phyloP scores from a whole-genome alignment of 1,140 invertebrate genomes.

The Plutomurus gul region DNA sequence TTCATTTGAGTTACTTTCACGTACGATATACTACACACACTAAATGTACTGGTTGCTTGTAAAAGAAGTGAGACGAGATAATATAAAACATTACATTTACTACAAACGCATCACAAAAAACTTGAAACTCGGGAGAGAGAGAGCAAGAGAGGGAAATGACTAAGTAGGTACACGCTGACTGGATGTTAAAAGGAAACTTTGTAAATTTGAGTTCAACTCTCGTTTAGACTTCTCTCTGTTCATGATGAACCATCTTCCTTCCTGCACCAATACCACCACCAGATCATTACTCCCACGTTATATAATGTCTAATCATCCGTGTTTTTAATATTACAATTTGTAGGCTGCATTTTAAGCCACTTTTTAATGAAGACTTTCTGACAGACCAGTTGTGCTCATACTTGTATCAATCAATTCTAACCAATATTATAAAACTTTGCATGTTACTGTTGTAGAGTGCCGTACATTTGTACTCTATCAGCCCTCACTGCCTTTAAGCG shows the following conservation, averaged over 20 bases:
- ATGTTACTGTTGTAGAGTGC: no score
- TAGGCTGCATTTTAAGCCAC: no score
- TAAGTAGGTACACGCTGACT: background rate
- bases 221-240: background rate
- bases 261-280: background rate
- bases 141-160: background rate
- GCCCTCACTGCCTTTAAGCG: no score
- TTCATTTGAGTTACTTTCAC: background rate
- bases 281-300: background rate
- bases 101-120: conserved; percentile 8
- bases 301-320: no score
- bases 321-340: no score
- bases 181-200: conserved; percentile 1
- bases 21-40: background rate
- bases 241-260: background rate
- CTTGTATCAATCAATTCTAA: no score
- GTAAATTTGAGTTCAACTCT: background rate
- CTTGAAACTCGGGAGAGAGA: conserved; percentile 9
- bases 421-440: no score
- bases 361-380: no score
- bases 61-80: conserved; percentile 15
- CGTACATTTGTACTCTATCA: no score
- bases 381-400: no score
- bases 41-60: background rate
- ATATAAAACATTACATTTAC: conserved; percentile 26